Conservation (phyloP, 1,140 invertebrate species). For the Danaus plexippus region DNA sequence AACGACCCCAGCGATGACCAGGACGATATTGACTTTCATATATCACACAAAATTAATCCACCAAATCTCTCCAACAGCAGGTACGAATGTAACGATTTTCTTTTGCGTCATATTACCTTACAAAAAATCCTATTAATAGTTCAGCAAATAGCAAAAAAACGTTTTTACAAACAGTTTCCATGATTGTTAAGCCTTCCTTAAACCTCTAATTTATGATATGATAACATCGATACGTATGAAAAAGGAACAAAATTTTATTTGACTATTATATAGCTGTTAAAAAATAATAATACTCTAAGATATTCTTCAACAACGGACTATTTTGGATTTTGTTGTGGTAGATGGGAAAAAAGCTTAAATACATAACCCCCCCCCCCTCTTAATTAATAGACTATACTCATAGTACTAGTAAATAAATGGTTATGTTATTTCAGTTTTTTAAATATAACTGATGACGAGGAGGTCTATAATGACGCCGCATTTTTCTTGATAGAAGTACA, state of each 20-base stretch:
- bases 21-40: conserved; percentile 70
- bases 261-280: too few relatives aligned
- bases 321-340: too few relatives aligned
- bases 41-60: conserved; percentile 66
- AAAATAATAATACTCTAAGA: too few relatives aligned
- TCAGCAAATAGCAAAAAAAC: conserved; percentile 26
- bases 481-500: conserved; percentile 79
- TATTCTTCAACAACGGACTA: too few relatives aligned
- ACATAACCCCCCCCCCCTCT: not conserved
- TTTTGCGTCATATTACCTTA: conserved; percentile 9
- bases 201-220: conserved; percentile 22
- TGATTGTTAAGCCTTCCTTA: conserved; percentile 30
- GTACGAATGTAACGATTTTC: conserved; percentile 19
- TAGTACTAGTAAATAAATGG: too few relatives aligned
- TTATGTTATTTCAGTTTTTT: conserved; percentile 26
- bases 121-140: conserved; percentile 14
- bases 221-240: conserved; percentile 7
- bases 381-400: conserved; percentile 1
- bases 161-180: conserved; percentile 22
- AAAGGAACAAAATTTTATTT: too few relatives aligned
- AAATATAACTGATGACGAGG: conserved; percentile 57
- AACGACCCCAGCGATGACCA: conserved; percentile 59
- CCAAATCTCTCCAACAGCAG: conserved; percentile 49
- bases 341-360: not conserved
- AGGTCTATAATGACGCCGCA: conserved; percentile 70